Percentiles rank a stretch among this genome's conserved stretches.
Conservation (phyloP, 2,888 invertebrate species). For the Drosophila limbata region DNA sequence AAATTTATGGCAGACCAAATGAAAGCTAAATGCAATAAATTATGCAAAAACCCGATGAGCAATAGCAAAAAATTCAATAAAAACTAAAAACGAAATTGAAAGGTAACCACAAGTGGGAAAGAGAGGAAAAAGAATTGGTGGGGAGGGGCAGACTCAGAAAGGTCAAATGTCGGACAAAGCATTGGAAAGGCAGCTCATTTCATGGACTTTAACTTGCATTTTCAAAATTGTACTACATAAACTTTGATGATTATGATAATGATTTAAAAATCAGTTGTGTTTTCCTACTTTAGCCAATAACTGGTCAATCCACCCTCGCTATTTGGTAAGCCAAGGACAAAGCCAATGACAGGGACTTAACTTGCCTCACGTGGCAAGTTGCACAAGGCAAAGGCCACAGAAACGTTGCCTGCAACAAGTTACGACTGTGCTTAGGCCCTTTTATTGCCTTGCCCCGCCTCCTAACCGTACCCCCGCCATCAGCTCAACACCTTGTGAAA, state of each 20-base stretch:
- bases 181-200: constrained; percentile 23
- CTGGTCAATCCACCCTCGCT: not conserved
- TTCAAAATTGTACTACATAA: too few species aligned
- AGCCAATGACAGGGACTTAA: constrained; percentile 46
- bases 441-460: not conserved
- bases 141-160: constrained; percentile 6
- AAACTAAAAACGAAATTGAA: constrained; percentile 45
- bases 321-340: constrained; percentile 14
- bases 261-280: too few species aligned
- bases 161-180: constrained; percentile 53
- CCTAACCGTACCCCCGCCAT: not conserved
- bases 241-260: too few species aligned
- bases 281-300: not conserved
- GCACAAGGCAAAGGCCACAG: constrained; percentile 18
- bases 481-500: not conserved
- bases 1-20: constrained; percentile 63
- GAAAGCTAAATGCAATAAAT: constrained; percentile 76
- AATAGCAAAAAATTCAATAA: constrained; percentile 33
- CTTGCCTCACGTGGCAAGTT: constrained; percentile 20
- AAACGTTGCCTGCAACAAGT: constrained; percentile 56
- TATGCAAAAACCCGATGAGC: constrained; percentile 64
- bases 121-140: not conserved
- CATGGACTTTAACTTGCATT: constrained; percentile 14
- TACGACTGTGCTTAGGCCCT: constrained; percentile 25
- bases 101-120: constrained; percentile 20